A percentile compares a stretch with the other conserved stretches of the same genome.
These are phyloP conservation scores for Mustelus asterias DNA, from an alignment of 2,113 vertebrate species.

Conservation along the genomic window DNA sequence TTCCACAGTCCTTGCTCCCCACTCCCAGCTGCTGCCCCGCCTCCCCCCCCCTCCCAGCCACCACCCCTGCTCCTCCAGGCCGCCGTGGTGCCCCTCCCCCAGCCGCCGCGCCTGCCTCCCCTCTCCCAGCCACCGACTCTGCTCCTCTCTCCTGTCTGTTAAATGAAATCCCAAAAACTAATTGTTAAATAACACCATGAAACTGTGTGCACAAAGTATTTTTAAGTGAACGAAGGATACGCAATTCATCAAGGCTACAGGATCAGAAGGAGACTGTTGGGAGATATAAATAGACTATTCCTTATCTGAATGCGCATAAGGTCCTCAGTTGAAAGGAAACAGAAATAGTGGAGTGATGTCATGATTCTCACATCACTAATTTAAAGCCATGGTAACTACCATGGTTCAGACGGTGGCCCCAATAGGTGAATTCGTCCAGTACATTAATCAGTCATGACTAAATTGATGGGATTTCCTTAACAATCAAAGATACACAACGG, in stretches of 20 bases:
- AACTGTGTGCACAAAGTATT: not conserved
- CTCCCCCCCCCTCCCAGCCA: too few species aligned
- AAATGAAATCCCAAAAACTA: not conserved
- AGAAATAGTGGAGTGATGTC: not conserved
- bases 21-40: not conserved
- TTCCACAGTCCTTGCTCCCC: not conserved
- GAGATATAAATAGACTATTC: not conserved
- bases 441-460: not conserved
- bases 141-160: too few species aligned
- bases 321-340: not conserved
- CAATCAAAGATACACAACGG: not conserved
- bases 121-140: not conserved
- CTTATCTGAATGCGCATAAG: not conserved
- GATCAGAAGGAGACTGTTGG: not conserved
- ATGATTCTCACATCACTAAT: not conserved
- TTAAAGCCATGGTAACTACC: not conserved
- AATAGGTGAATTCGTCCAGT: not conserved
- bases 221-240: not conserved
- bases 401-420: not conserved
- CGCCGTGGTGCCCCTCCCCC: too few species aligned
- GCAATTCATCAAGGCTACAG: not conserved
- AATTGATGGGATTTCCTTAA: not conserved
- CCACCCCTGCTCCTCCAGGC: too few species aligned
- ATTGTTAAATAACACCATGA: not conserved
- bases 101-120: not conserved